Evolutionary conservation across 2,888 invertebrate species (phyloP).

Genomic region (Leptinotarsa tumamoca): DNA sequence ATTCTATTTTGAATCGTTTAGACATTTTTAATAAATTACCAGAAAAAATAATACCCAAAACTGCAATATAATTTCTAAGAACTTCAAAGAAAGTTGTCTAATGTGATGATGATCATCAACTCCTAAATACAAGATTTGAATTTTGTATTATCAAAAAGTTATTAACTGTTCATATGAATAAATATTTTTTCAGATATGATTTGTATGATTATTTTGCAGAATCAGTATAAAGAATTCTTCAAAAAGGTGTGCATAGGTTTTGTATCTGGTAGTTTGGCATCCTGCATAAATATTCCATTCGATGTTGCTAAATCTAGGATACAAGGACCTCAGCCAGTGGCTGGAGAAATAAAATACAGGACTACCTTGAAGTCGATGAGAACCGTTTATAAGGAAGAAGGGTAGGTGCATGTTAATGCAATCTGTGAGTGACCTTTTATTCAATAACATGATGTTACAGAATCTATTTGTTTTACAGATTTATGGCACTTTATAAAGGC

Average conservation of each 20-base stretch:
- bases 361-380: slow-evolving; percentile 80
- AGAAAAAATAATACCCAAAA: too few species aligned
- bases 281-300: slow-evolving; percentile 92
- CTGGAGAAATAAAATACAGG: slow-evolving; percentile 81
- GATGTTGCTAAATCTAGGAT: slow-evolving; percentile 97
- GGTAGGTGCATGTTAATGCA: slow-evolving; percentile 70
- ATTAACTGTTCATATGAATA: too few species aligned
- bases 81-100: too few species aligned
- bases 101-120: too few species aligned
- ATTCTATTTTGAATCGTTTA: too few species aligned
- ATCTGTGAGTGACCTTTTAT: too few species aligned
- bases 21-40: too few species aligned
- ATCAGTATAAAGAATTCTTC: slow-evolving; percentile 77
- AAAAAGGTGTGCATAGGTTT: slow-evolving; percentile 88
- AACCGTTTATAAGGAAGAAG: slow-evolving; percentile 88
- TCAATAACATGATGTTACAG: too few species aligned
- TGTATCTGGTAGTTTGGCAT: slow-evolving; percentile 87
- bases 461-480: slow-evolving; percentile 70
- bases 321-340: slow-evolving; percentile 88
- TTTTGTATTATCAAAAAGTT: too few species aligned
- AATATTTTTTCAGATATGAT: slow-evolving; percentile 1
- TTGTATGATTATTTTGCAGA: slow-evolving; percentile 66
- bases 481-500: slow-evolving; percentile 91
- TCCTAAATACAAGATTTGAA: too few species aligned
- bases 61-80: too few species aligned